These are phyloP conservation scores for Tamias sibiricus DNA, from an alignment of 2,113 vertebrate species.

Conservation along the genomic window DNA sequence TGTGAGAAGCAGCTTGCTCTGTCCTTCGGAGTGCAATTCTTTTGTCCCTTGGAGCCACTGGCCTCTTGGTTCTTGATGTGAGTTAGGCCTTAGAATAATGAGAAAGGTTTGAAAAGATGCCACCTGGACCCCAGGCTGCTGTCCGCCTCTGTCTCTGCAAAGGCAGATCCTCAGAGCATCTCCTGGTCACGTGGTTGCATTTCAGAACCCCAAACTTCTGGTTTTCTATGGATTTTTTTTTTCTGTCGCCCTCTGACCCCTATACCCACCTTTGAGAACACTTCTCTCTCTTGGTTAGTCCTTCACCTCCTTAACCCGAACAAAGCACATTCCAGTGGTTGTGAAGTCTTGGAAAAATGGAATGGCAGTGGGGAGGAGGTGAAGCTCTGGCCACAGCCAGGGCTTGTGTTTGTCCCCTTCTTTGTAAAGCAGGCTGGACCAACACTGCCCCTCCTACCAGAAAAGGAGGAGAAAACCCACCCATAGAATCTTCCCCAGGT, in stretches of 20 bases:
- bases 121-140: neutral
- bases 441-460: neutral
- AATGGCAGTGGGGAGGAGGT: neutral
- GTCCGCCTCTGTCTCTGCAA: neutral
- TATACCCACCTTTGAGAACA: neutral
- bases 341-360: neutral
- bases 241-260: neutral
- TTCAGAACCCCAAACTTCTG: neutral
- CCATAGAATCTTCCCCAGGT: neutral
- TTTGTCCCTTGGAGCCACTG: slow-evolving; percentile 44
- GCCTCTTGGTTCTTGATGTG: neutral
- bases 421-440: neutral
- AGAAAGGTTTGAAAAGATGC: slow-evolving; percentile 27
- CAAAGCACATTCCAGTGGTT: neutral
- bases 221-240: neutral
- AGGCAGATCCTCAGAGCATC: neutral
- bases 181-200: neutral
- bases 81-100: slow-evolving; percentile 45
- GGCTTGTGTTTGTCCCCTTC: neutral
- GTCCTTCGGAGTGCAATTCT: slow-evolving; percentile 48
- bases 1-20: slow-evolving; percentile 60
- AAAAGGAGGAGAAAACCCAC: neutral
- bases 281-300: neutral
- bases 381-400: neutral
- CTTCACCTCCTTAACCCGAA: neutral